Percentiles rank a stretch among this genome's conserved stretches.
These are phyloP conservation scores for Rynchops niger DNA, from an alignment of 2,113 vertebrate species.

Conservation along the genomic window DNA sequence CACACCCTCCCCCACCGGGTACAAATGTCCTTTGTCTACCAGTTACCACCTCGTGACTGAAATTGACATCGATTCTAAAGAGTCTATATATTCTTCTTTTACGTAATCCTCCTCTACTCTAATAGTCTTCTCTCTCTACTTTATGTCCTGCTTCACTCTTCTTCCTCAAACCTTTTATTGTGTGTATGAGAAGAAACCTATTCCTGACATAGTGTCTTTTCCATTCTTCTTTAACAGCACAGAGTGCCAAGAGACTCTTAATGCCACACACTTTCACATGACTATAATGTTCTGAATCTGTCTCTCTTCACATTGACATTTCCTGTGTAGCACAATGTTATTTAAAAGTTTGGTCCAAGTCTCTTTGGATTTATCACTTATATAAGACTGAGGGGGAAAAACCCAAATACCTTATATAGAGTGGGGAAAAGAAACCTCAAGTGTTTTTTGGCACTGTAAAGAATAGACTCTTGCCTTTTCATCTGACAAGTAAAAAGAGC, in stretches of 20 bases:
- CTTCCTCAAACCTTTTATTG: not conserved
- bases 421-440: not conserved
- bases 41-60: not conserved
- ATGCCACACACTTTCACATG: not conserved
- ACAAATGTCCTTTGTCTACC: not conserved
- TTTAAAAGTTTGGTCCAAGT: not conserved
- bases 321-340: not conserved
- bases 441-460: not conserved
- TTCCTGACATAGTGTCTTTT: not conserved
- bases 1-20: accelerated
- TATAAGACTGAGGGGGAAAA: not conserved
- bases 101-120: not conserved
- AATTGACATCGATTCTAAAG: not conserved
- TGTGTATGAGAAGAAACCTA: not conserved
- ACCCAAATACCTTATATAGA: accelerated
- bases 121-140: not conserved
- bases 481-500: not conserved
- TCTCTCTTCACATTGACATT: not conserved
- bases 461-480: not conserved
- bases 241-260: not conserved
- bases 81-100: not conserved
- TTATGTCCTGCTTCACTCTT: not conserved
- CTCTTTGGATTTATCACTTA: not conserved
- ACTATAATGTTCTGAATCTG: not conserved
- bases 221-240: not conserved